Base-by-base conservation (phyloP, 2,113 vertebrate species). In the Furnarius figulus region DNA sequence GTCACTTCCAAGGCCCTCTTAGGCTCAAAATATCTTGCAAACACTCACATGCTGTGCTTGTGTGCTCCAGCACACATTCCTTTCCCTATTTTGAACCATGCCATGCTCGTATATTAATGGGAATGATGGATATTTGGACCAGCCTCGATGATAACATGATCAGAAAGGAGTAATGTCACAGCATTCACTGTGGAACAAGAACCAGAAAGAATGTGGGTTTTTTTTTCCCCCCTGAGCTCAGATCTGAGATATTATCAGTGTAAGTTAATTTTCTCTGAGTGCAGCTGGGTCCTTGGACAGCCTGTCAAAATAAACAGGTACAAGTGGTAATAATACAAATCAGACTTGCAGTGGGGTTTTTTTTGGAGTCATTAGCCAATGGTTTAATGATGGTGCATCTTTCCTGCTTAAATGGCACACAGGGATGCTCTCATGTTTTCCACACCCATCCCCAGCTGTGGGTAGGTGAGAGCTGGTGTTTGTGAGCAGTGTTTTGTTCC, bases 281-380 rank as follows among this genome's bases (percentile, higher is more conserved):
- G 56, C 24, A n/a, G 44, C 52, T 15, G 37, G 25, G 39, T 84
- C 66, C 55, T 39, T 9, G 56, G 31, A 37, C 59, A 24, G n/a
- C 31, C 31, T 46, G 76, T 17, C 52, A 14, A 20, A 28, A 40
- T 5, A 35, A 76, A 56, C 77, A 52, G 72, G 77, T 73, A 67
- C 1, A 15, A 37, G n/a, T 35, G 53, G 55, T 22, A 23, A 39
- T 49, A 19, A 22, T 14, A 7, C 4, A 27, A 59, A 20, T 53
- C 61, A 39, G 66, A 3, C 4, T 21, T 16, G 15, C 44, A 19
- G 25, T 15, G 0, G 12, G 39, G 40, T 40, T 39, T 67, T 1
- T 2, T 65, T 52, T 3, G 0, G 40, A 14, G 35, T 24, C n/a
- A 0, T 85, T 42, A 63, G 46, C 47, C 1, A 1, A 0, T 1